Evolutionary conservation across 2,113 vertebrate species (phyloP).

Genomic region (Pygathrix nemaeus): DNA sequence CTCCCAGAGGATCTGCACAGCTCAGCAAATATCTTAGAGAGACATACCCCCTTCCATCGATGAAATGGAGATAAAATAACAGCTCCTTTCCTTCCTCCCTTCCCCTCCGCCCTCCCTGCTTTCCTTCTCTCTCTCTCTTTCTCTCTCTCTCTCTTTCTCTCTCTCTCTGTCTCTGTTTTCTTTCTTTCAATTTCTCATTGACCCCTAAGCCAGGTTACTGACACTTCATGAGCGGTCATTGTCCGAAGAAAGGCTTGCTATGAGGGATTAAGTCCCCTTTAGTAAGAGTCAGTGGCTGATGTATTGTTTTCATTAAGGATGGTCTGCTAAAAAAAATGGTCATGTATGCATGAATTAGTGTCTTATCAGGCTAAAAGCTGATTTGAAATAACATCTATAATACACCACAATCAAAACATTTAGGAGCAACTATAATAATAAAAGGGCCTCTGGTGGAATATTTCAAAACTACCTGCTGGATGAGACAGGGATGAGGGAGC

Average conservation of each 20-base stretch:
- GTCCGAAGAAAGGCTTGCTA: neutral
- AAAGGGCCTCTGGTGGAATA: neutral
- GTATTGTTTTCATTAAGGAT: constrained; percentile 71
- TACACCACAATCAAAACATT: constrained; percentile 46
- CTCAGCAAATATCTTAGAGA: neutral
- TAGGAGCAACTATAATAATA: constrained; percentile 36
- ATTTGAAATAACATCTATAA: constrained; percentile 62
- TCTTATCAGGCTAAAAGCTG: constrained; percentile 31
- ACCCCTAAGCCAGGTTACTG: neutral
- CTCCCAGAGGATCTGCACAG: accelerated
- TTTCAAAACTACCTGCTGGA: neutral
- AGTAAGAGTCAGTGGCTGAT: constrained; percentile 46
- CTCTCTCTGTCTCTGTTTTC: neutral
- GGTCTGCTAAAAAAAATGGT: constrained; percentile 22
- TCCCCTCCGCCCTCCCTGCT: neutral
- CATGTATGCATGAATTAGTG: constrained; percentile 3
- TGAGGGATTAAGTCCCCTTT: neutral
- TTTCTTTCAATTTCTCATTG: neutral
- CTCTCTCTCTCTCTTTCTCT: too few relatives aligned
- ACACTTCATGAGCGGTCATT: neutral
- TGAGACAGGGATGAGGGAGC: neutral
- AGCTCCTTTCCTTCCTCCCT: too few relatives aligned
- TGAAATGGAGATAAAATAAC: neutral
- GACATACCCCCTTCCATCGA: neutral
- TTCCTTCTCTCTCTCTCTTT: neutral